Base-by-base conservation (phyloP, 92 coral and sea anemone species). In the Paramuricea clavata region DNA sequence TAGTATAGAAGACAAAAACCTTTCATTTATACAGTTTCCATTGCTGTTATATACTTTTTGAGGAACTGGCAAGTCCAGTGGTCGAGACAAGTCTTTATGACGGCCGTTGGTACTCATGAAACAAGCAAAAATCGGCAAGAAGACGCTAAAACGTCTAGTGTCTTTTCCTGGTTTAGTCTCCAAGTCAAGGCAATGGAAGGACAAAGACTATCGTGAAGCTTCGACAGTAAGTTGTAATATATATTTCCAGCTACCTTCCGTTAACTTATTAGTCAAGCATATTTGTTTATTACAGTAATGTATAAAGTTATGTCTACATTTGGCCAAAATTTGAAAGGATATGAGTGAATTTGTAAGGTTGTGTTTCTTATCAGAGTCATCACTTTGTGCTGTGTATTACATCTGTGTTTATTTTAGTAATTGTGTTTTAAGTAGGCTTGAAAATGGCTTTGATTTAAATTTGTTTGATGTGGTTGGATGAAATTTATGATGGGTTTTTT, bases 91-190 rank as follows among this genome's bases (percentile, higher is more conserved):
- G 67, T 76, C 60, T 76, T 41, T 42, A 52, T 76, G 84, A 59
- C 34, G 72, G 64, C 22, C 72, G 17, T 60, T 61, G 41, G 16
- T 61, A 67, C 31, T 71, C 59, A 94, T 97, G 98, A 95, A 93
- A 86, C 93, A 97, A 91, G 95, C 94, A 78, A 97, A 94, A 87
- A 97, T 97, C 16, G 99, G 99, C 33, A 97, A 94, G 89, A 97
- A 97, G 65, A 90, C 95, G 43, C 91, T 97, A 5, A 94, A 94
- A 57, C 95, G 87, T 83, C 89, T 97, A 49, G 99, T 97, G 44
- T 91, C 95, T 49, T 90, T 97, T 44, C 99, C 99, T 61, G 84
- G 84, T 33, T 34, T 79, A 17, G 87, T 96, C 30, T 78, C 98
- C 7, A 93, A 95, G 32, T 88, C 92, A 33, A 91, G 98, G 88